A percentile compares a stretch with the other conserved stretches of the same genome.
Evolutionary conservation across 2,888 invertebrate genomes (phyloP).

Genomic region (Eustalomyia histrio): DNA sequence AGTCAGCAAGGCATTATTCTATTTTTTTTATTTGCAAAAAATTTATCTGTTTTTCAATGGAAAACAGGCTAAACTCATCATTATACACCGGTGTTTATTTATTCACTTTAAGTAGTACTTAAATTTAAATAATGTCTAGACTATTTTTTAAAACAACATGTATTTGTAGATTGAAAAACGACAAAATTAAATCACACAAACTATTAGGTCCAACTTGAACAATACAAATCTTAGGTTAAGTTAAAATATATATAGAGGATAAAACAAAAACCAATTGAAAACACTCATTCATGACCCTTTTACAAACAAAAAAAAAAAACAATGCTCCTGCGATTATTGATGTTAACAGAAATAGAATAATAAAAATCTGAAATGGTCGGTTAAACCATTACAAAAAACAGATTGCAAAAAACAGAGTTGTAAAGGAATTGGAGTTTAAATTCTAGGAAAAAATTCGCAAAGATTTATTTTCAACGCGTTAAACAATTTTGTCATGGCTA

Average conservation of each 20-base stretch:
- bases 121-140: constrained; percentile 49
- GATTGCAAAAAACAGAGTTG: too few relatives aligned
- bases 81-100: background rate
- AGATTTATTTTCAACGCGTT: too few relatives aligned
- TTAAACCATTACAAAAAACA: background rate
- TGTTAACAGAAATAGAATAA: background rate
- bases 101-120: constrained; percentile 10
- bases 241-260: background rate
- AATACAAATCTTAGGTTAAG: background rate
- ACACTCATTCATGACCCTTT: background rate
- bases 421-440: background rate
- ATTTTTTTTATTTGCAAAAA: too few relatives aligned
- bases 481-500: too few relatives aligned
- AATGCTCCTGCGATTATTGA: background rate
- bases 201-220: background rate
- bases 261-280: constrained; percentile 7
- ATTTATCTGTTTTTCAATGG: too few relatives aligned
- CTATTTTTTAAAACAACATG: constrained; percentile 19
- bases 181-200: background rate
- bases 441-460: too few relatives aligned
- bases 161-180: background rate
- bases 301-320: background rate
- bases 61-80: background rate
- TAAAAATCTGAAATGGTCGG: background rate
- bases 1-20: too few relatives aligned